A percentile compares a stretch with the other conserved stretches of the same genome.
Conservation (phyloP, 2,797 vertebrate species). For the Nyctibius grandis region DNA sequence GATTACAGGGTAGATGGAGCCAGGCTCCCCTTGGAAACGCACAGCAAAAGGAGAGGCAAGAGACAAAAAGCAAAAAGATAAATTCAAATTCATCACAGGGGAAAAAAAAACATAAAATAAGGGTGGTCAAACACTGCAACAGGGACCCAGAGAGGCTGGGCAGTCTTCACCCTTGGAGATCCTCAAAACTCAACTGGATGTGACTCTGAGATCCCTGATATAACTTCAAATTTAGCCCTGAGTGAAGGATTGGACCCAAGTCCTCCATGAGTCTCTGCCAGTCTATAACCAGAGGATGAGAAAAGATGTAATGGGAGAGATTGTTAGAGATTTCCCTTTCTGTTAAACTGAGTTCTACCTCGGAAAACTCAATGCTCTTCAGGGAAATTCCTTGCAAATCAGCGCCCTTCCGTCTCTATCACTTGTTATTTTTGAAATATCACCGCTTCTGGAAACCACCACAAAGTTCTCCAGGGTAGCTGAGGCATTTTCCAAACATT, state of each 20-base stretch:
- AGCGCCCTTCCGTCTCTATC: neutral
- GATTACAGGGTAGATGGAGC: neutral
- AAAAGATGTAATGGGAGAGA: neutral
- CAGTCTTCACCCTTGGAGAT: neutral
- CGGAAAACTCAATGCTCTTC: neutral
- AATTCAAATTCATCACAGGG: neutral
- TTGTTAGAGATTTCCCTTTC: neutral
- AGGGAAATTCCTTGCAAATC: neutral
- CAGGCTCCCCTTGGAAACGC: neutral
- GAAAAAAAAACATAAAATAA: fast-evolving
- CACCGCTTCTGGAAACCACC: neutral
- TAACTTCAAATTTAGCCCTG: neutral
- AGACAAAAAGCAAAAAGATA: neutral
- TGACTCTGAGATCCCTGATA: neutral
- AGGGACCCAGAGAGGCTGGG: neutral
- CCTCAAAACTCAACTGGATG: neutral
- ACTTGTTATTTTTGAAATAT: slow-evolving; percentile 8
- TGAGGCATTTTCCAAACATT: neutral
- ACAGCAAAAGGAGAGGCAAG: neutral
- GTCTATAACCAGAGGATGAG: neutral
- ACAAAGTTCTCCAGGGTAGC: neutral
- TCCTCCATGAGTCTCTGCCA: neutral
- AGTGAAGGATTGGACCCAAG: neutral
- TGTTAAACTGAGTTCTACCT: neutral
- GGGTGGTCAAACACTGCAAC: too few relatives aligned